phyloP scores from a whole-genome alignment of 1,140 invertebrate genomes.

The Drosophila pandora region DNA sequence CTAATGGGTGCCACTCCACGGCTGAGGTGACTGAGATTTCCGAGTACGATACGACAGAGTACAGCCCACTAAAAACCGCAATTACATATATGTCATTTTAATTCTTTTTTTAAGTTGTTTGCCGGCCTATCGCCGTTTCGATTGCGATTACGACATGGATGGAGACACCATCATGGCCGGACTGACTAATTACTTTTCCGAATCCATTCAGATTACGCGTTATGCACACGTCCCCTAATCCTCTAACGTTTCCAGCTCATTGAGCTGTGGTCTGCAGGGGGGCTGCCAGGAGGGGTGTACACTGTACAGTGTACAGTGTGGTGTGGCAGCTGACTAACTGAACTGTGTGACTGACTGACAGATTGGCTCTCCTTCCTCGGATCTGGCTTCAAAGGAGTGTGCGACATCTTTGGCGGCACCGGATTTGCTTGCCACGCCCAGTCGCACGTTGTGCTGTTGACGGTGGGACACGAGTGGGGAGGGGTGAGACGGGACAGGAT shows the following conservation, averaged over 20 bases:
- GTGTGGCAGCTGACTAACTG: constrained; percentile 15
- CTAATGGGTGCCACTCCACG: constrained; percentile 32
- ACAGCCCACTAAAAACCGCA: constrained; percentile 28
- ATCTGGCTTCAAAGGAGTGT: constrained; percentile 69
- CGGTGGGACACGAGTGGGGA: not conserved
- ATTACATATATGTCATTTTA: constrained; percentile 58
- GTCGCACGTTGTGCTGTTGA: not conserved
- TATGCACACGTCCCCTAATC: constrained; percentile 58
- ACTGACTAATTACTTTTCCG: constrained; percentile 70
- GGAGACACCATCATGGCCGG: constrained; percentile 30
- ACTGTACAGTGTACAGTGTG: constrained; percentile 1
- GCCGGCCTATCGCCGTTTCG: constrained; percentile 19
- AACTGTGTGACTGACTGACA: constrained; percentile 35
- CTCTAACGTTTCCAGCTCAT: constrained; percentile 65
- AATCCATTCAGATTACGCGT: constrained; percentile 69
- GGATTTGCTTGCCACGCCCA: constrained; percentile 47
- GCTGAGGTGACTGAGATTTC: constrained; percentile 24
- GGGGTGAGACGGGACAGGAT: constrained; percentile 15
- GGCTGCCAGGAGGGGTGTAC: not conserved
- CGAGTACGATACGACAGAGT: constrained; percentile 15
- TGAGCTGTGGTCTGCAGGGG: constrained; percentile 48
- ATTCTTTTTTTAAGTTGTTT: constrained; percentile 21
- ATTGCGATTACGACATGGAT: constrained; percentile 36
- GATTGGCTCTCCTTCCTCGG: constrained; percentile 50
- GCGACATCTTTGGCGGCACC: constrained; percentile 61